Percentiles rank a stretch among this genome's conserved stretches.
Conservation (phyloP, 2,888 invertebrate genomes). For the Antheraea assamensis region DNA sequence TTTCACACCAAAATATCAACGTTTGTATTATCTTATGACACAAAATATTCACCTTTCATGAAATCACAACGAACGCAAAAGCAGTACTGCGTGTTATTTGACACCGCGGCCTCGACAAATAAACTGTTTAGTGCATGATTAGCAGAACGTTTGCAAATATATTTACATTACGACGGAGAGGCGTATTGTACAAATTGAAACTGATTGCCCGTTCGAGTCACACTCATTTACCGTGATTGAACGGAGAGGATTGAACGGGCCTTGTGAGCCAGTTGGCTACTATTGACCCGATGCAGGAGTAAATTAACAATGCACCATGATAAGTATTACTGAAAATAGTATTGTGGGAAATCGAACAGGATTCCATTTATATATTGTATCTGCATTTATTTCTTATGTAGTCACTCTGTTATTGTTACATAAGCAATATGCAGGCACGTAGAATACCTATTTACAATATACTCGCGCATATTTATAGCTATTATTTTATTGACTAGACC, state of each 20-base stretch:
- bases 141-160: constrained; percentile 77
- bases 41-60: constrained; percentile 33
- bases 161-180: constrained; percentile 40
- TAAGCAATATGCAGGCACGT: not conserved
- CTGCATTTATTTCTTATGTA: constrained; percentile 11
- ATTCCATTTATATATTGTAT: constrained; percentile 26
- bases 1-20: constrained; percentile 26
- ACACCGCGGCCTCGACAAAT: constrained; percentile 61
- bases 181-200: constrained; percentile 60
- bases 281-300: constrained; percentile 45
- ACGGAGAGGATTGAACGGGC: constrained; percentile 67
- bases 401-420: constrained; percentile 2
- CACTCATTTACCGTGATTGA: constrained; percentile 73
- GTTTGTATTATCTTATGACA: constrained; percentile 16
- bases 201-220: constrained; percentile 66
- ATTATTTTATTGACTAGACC: not conserved
- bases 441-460: not conserved
- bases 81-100: constrained; percentile 49
- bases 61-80: constrained; percentile 46
- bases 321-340: constrained; percentile 32
- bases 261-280: constrained; percentile 59
- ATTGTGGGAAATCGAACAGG: constrained; percentile 32
- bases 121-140: constrained; percentile 78
- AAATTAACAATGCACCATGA: constrained; percentile 36
- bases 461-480: not conserved